A percentile compares a stretch with the other conserved stretches of the same genome.
Conservation (phyloP, 2,888 invertebrate genomes). For the Drosophila parthenogenetica region DNA sequence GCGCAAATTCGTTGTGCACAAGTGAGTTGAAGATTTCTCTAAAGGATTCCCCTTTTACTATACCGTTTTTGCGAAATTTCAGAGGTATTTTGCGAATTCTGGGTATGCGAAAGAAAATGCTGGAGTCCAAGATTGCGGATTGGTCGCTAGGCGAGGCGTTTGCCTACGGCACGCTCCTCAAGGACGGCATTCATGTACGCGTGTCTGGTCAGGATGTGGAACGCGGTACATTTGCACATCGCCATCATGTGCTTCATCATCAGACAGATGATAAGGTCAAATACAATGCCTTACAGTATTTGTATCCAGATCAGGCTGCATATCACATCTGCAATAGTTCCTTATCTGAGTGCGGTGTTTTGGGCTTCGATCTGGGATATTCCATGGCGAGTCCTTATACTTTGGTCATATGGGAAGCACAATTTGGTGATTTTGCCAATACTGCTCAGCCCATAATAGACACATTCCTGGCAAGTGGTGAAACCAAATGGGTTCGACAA, state of each 20-base stretch:
- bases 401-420: conserved; percentile 98
- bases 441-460: conserved; percentile 99
- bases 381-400: conserved; percentile 99
- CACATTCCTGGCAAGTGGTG: conserved; percentile 95
- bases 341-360: conserved; percentile 94
- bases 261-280: conserved; percentile 96
- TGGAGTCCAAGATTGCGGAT: conserved; percentile 93
- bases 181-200: conserved; percentile 97
- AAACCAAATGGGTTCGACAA: conserved; percentile 99
- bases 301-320: conserved; percentile 97
- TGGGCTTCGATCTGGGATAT: conserved; percentile 98
- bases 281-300: conserved; percentile 93
- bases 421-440: conserved; percentile 99
- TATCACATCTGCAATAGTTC: conserved; percentile 99
- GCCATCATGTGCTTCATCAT: conserved; percentile 99
- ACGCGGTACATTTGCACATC: conserved; percentile 96
- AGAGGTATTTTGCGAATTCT: conserved; percentile 92
- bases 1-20: conserved; percentile 88
- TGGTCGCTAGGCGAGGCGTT: conserved; percentile 99
- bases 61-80: conserved; percentile 80
- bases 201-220: conserved; percentile 98
- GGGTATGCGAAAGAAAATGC: conserved; percentile 95
- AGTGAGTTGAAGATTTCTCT: conserved; percentile 59
- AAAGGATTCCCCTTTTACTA: too few species aligned
- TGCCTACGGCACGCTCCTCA: conserved; percentile 97